These are phyloP conservation scores for Hylaea fasciaria DNA, from an alignment of 2,888 invertebrate species.

Conservation along the genomic window DNA sequence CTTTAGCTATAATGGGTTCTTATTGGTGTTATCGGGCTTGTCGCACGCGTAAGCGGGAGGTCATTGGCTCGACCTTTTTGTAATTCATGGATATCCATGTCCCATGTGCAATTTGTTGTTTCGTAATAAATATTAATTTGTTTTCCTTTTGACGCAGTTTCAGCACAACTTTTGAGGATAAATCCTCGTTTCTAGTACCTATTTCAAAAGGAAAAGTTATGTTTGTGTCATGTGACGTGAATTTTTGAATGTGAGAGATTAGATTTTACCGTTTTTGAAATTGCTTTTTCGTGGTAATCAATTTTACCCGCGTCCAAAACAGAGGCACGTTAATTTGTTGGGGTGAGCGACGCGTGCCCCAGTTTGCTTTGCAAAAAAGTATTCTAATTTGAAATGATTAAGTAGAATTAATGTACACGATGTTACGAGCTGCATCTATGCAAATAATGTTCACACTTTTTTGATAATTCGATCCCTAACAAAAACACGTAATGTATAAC, in stretches of 20 bases:
- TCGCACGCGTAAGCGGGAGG: constrained; percentile 53
- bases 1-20: neutral
- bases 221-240: neutral
- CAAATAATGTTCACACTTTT: no score
- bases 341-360: neutral
- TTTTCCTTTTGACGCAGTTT: constrained; percentile 30
- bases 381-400: neutral
- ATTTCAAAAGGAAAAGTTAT: constrained; percentile 1
- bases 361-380: constrained; percentile 2
- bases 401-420: no score
- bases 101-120: constrained; percentile 31
- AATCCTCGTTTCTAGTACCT: neutral
- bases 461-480: no score
- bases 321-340: constrained; percentile 15
- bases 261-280: neutral
- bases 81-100: constrained; percentile 42
- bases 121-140: constrained; percentile 28
- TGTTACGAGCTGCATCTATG: no score
- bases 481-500: no score
- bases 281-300: constrained; percentile 22
- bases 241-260: neutral
- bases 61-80: constrained; percentile 68
- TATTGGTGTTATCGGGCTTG: constrained; percentile 14
- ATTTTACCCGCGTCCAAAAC: constrained; percentile 18
- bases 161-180: neutral